Percentiles rank a stretch among this genome's conserved stretches.
Conservation (phyloP, 2,113 vertebrate genomes). For the Eulacestoma nigropectus region DNA sequence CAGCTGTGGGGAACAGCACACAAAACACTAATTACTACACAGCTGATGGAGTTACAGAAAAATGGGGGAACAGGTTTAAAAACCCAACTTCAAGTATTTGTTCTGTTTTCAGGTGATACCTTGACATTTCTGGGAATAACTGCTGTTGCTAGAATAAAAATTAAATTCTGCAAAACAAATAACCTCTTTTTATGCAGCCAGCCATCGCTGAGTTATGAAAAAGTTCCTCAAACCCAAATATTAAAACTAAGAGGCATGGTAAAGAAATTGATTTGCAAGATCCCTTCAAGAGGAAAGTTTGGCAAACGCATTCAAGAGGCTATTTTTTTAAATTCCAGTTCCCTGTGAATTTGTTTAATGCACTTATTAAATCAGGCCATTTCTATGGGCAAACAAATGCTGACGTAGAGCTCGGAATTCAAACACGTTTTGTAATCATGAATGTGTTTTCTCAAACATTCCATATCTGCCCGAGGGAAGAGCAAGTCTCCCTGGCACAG, state of each 20-base stretch:
- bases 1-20: conserved; percentile 24
- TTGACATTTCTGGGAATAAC: neutral
- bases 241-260: neutral
- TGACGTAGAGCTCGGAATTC: conserved; percentile 21
- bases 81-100: neutral
- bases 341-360: neutral
- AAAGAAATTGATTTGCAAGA: conserved; percentile 7
- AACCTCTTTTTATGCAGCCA: neutral
- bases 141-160: neutral
- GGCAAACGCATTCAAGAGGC: neutral
- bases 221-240: neutral
- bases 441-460: conserved; percentile 54
- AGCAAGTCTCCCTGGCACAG: conserved; percentile 55
- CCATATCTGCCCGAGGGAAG: conserved; percentile 45
- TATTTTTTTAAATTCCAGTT: neutral
- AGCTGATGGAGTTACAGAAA: neutral
- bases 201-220: neutral
- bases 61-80: neutral
- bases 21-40: conserved; percentile 13
- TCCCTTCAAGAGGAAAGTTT: neutral
- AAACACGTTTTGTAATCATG: conserved; percentile 26
- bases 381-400: conserved; percentile 41
- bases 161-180: neutral
- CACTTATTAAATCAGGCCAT: conserved; percentile 1
- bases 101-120: neutral